Base-by-base conservation (phyloP, 2,797 vertebrate species). In the Propithecus perrieri region DNA sequence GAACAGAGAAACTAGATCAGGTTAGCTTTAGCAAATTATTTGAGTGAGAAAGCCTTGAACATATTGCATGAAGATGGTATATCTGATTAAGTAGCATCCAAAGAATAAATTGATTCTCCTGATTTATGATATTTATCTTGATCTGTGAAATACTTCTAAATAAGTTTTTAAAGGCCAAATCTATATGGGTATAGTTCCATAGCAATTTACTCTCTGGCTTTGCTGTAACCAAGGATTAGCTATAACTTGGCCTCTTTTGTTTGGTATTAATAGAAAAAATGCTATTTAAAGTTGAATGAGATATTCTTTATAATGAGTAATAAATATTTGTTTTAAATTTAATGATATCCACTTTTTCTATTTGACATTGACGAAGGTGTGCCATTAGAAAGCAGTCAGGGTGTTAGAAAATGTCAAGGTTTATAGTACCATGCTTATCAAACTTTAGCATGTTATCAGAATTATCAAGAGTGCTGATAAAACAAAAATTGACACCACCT, bases 81-180 rank as follows among this genome's bases (percentile, higher is more conserved):
- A 80, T 71, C 20, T 95, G 78, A 95, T 91, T 93, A 89, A 91
- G 33, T 95, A 57, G 7, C 53, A 95, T 67, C 35, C 59, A 69
- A 94, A 81, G 14, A 95, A 67, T 89, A 80, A 85, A 84, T 75
- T 80, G 38, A 81, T 96, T 94, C 12, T 79, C 59, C 67, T 81
- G 59, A 91, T 69, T 50, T 41, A 53, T 33, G 48, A 18, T 71
- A 61, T 78, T 95, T 93, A 50, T 92, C 53, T 83, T 91, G 38
- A 38, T 90, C 18, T 90, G 41, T 71, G 33, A 53, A 59, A 92
- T 7, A 83, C 11, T 61, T 41, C 24, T 85, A 48, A 38, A 50
- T 85, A 7, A 63, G 5, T 35, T 96, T 79, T 75, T 71, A 93
- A 91, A 80, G 41, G 53, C 8, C 7, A 71, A 67, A 92, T 88